A percentile compares a stretch with the other conserved stretches of the same genome.
Evolutionary conservation across 2,888 invertebrate genomes (phyloP).

Genomic region (Sesia apiformis): DNA sequence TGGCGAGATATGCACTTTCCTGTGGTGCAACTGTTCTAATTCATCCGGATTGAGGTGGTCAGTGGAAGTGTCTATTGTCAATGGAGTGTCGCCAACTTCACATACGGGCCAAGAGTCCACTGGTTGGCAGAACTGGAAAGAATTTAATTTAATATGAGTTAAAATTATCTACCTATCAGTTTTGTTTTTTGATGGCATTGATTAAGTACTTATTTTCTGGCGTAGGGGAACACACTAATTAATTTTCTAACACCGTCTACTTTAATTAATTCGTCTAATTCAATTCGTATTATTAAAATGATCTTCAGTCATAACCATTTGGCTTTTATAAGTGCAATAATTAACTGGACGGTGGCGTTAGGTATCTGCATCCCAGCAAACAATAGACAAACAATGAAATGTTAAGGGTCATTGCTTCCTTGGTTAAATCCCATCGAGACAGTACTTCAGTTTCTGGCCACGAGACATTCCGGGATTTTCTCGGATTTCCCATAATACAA

Average conservation of each 20-base stretch:
- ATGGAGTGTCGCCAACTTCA: constrained; percentile 34
- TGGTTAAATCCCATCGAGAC: too few species aligned
- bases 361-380: too few species aligned
- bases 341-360: too few species aligned
- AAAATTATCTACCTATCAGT: not conserved
- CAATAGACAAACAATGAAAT: too few species aligned
- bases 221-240: not conserved
- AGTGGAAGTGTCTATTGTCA: constrained; percentile 38
- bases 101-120: constrained; percentile 52
- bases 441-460: too few species aligned
- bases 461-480: too few species aligned
- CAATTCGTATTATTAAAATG: too few species aligned
- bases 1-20: constrained; percentile 46
- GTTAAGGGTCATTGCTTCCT: too few species aligned
- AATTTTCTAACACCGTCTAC: not conserved
- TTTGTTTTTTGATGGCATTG: not conserved
- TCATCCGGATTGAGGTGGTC: constrained; percentile 52
- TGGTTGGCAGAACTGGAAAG: constrained; percentile 68
- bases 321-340: too few species aligned
- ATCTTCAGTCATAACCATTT: too few species aligned
- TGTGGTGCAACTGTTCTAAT: constrained; percentile 50
- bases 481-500: too few species aligned
- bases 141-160: not conserved
- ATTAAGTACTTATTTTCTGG: not conserved
- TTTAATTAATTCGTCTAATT: too few species aligned